Percentiles rank a stretch among this genome's conserved stretches.
phyloP scores from a whole-genome alignment of 1,140 invertebrate genomes.

The Magallana gigas region DNA sequence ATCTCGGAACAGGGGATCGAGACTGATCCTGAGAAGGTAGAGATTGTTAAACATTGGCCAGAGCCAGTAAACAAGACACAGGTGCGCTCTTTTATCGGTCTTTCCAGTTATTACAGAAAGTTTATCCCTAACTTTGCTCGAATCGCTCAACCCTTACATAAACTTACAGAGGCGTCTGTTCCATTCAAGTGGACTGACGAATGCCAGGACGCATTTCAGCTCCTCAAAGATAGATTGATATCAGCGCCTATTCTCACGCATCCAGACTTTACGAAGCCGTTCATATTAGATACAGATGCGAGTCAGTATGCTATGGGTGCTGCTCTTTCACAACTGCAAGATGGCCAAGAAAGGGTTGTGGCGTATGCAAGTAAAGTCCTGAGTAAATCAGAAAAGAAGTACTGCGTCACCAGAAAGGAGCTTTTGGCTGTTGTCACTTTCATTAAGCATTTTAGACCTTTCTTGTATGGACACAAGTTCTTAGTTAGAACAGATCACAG shows the following conservation, averaged over 20 bases:
- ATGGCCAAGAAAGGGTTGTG: slow-evolving; percentile 56
- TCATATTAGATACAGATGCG: slow-evolving; percentile 78
- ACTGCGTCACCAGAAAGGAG: slow-evolving; percentile 59
- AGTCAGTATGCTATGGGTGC: slow-evolving; percentile 75
- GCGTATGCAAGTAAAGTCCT: slow-evolving; percentile 45
- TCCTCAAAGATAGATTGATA: slow-evolving; percentile 65
- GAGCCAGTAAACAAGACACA: background rate
- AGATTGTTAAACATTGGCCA: background rate
- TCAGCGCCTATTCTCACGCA: slow-evolving; percentile 61
- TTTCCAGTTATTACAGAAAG: slow-evolving; percentile 26
- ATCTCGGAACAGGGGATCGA: background rate
- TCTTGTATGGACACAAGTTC: slow-evolving; percentile 58
- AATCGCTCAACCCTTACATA: slow-evolving; percentile 3
- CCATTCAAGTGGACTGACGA: slow-evolving; percentile 27
- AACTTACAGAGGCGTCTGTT: slow-evolving; percentile 2
- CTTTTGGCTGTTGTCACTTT: slow-evolving; percentile 55
- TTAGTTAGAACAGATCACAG: slow-evolving; percentile 62
- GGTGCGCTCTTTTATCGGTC: background rate
- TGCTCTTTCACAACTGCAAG: slow-evolving; percentile 74
- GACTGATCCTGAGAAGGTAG: background rate
- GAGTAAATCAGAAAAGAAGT: slow-evolving; percentile 43
- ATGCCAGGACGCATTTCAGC: slow-evolving; percentile 22
- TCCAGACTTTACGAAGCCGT: slow-evolving; percentile 70
- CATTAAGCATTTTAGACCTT: slow-evolving; percentile 46
- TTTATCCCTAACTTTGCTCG: background rate